These are phyloP conservation scores for Tychaedon coryphoeus DNA, from an alignment of 2,113 vertebrate species.

Conservation along the genomic window DNA sequence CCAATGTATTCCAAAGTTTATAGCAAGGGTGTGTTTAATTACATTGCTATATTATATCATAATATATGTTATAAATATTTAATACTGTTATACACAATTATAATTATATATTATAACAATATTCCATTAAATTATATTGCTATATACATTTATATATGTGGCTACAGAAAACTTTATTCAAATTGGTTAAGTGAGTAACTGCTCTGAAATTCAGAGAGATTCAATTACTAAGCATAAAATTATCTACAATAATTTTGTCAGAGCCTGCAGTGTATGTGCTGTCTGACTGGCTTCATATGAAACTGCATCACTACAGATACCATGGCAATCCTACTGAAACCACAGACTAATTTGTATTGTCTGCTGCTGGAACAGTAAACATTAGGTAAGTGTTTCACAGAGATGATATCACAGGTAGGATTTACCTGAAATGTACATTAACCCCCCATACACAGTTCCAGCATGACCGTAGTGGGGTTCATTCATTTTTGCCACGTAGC, in stretches of 20 bases:
- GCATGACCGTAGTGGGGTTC: slow-evolving; percentile 98
- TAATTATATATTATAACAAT: not conserved
- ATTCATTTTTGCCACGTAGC: slow-evolving; percentile 97
- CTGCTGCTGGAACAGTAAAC: not conserved
- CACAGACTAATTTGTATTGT: not conserved
- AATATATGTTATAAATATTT: not conserved
- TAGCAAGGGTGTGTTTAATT: not conserved
- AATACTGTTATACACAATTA: not conserved
- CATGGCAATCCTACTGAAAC: not conserved
- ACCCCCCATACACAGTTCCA: slow-evolving; percentile 93
- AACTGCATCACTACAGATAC: not conserved
- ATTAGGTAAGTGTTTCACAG: not conserved
- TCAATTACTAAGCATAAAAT: not conserved
- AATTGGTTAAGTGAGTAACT: not conserved
- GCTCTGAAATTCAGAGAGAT: not conserved
- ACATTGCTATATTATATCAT: not conserved
- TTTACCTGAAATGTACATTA: slow-evolving; percentile 98
- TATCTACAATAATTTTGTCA: not conserved
- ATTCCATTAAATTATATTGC: not conserved
- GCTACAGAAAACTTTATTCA: not conserved
- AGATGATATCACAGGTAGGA: not conserved
- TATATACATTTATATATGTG: not conserved
- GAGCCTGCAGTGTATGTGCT: not conserved
- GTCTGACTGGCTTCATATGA: not conserved
- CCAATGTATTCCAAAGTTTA: not conserved